Evolutionary conservation across 2,797 vertebrate genomes (phyloP).

Genomic region (Lophotriccus pileatus): DNA sequence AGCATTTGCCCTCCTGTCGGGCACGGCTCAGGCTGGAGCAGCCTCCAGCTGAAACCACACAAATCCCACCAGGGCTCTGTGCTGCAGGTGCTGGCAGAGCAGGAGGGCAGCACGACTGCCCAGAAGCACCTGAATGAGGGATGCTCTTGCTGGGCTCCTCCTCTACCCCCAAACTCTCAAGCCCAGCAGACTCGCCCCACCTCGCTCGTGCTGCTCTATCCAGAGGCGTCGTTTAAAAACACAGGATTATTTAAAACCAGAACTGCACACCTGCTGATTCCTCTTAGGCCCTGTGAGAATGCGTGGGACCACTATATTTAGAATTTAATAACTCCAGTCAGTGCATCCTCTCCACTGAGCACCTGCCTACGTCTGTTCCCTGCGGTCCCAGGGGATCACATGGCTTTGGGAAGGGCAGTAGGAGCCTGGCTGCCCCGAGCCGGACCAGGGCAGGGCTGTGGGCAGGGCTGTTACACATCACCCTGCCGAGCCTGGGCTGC

Average conservation of each 20-base stretch:
- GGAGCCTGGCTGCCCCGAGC: neutral
- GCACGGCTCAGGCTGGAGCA: neutral
- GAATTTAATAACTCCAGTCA: neutral
- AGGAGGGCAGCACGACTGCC: neutral
- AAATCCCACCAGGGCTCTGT: fast-evolving
- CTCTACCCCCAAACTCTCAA: neutral
- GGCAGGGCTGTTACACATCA: neutral
- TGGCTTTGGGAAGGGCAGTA: fast-evolving
- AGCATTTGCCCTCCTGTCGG: neutral
- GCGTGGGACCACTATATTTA: neutral
- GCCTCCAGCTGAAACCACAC: neutral
- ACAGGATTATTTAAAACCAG: neutral
- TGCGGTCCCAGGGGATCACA: neutral
- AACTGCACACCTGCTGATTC: neutral
- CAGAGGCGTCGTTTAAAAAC: neutral
- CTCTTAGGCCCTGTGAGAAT: neutral
- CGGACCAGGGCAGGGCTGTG: neutral
- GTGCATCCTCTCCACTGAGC: neutral
- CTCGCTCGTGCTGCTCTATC: neutral
- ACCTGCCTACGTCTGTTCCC: neutral
- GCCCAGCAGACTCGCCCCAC: neutral
- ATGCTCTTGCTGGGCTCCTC: neutral
- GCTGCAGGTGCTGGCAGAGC: neutral
- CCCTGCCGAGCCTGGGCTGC: neutral
- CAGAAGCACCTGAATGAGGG: neutral